Percentiles rank a stretch among this genome's conserved stretches.
These are phyloP conservation scores for Eubasilissa regina DNA, from an alignment of 1,140 invertebrate genomes.

Conservation along the genomic window DNA sequence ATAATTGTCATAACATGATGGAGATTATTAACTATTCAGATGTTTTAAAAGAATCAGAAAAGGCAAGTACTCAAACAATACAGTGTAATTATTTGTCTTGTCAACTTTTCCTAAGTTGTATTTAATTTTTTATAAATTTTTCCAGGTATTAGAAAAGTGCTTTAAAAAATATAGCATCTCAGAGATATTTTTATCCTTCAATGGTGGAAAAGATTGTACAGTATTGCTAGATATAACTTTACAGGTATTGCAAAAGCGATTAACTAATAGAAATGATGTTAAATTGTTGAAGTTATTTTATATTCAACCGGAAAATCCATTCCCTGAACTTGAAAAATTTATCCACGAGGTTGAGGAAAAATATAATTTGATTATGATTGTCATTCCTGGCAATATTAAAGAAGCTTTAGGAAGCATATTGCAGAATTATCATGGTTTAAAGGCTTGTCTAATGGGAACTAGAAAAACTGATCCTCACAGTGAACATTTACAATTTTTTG, in stretches of 20 bases:
- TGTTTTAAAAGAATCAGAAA: conserved; percentile 45
- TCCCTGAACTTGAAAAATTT: conserved; percentile 90
- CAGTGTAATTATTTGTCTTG: not conserved
- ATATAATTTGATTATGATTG: conserved; percentile 83
- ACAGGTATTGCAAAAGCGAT: conserved; percentile 76
- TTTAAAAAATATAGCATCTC: conserved; percentile 76
- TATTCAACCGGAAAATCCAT: conserved; percentile 83
- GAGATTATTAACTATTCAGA: conserved; percentile 49
- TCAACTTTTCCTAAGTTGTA: not conserved
- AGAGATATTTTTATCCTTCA: conserved; percentile 92
- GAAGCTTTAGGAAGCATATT: conserved; percentile 77
- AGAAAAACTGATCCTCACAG: conserved; percentile 88
- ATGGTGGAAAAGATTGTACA: conserved; percentile 98
- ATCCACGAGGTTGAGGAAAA: conserved; percentile 79
- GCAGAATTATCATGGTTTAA: conserved; percentile 77
- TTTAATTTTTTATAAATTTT: conserved; percentile 22
- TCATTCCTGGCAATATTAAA: conserved; percentile 82
- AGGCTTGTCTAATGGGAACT: conserved; percentile 91
- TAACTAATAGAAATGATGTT: conserved; percentile 63
- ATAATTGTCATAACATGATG: conserved; percentile 16
- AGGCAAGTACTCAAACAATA: conserved; percentile 37
- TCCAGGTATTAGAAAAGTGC: conserved; percentile 70
- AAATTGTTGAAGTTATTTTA: conserved; percentile 79
- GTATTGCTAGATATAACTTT: conserved; percentile 86
- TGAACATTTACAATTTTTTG: conserved; percentile 77